Percentiles rank a stretch among this genome's conserved stretches.
Conservation (phyloP, 64 coral and sea anemone genomes). For the Stichodactyla helianthus region DNA sequence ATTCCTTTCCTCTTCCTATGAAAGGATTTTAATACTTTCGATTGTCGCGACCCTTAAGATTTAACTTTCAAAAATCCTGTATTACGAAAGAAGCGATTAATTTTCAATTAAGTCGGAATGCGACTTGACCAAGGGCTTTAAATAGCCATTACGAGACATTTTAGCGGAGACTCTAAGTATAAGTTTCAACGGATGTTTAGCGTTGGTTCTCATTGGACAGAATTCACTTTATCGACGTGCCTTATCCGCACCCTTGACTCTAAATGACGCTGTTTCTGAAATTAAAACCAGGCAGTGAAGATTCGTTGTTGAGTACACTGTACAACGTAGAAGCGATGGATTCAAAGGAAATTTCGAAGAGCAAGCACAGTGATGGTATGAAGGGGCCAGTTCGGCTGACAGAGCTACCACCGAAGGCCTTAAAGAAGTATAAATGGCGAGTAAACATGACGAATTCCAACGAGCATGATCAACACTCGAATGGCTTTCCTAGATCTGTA, state of each 20-base stretch:
- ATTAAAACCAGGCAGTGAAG: neutral
- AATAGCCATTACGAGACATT: neutral
- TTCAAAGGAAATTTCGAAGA: neutral
- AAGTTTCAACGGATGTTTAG: conserved; percentile 7
- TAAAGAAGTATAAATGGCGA: neutral
- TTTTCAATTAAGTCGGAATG: neutral
- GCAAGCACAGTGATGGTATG: neutral
- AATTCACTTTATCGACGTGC: neutral
- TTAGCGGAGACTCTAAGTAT: neutral
- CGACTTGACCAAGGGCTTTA: neutral
- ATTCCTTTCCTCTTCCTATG: too few species aligned
- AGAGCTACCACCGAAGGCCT: neutral
- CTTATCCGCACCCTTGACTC: neutral
- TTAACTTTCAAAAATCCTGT: neutral
- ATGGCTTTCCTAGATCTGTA: neutral
- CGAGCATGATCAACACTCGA: neutral
- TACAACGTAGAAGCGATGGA: neutral
- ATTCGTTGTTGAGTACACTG: neutral
- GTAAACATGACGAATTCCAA: neutral
- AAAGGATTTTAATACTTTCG: neutral
- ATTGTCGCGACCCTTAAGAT: neutral
- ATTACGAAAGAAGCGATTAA: neutral
- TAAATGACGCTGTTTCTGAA: neutral
- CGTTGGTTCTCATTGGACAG: neutral
- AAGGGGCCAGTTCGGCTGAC: neutral